Conservation (phyloP, 2,888 invertebrate species). For the Tipula unca region DNA sequence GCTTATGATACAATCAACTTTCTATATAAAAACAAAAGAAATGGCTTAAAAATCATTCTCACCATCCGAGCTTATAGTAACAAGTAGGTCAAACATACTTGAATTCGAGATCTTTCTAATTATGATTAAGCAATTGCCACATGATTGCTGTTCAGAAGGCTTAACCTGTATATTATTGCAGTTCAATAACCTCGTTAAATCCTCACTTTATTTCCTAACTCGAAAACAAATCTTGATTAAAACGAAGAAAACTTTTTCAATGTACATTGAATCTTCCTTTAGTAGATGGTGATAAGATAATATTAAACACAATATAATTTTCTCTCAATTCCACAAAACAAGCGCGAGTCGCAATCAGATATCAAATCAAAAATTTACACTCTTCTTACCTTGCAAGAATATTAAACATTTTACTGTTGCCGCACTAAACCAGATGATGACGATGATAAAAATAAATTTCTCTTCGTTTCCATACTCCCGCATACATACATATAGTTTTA, state of each 20-base stretch:
- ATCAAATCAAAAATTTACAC: not conserved
- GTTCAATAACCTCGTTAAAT: no score
- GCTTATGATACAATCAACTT: no score
- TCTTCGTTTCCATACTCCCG: not conserved
- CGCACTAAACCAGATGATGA: constrained; percentile 3
- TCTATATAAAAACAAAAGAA: no score
- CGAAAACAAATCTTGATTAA: not conserved
- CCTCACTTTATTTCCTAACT: not conserved
- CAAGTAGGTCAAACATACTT: no score
- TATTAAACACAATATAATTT: not conserved
- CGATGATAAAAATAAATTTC: not conserved
- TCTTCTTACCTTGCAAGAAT: not conserved
- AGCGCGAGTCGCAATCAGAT: no score
- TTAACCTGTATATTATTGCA: no score
- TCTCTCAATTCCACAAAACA: not conserved
- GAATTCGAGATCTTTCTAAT: no score
- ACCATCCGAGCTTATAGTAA: no score
- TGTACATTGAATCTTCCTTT: not conserved
- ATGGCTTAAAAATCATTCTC: no score
- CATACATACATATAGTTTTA: no score
- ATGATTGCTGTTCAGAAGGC: no score
- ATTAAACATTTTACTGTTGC: not conserved
- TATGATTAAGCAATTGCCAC: no score
- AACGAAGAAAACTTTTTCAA: not conserved
- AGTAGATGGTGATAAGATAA: not conserved